Base-by-base conservation (phyloP, 2,888 invertebrate genomes). In the Eilema caniola region DNA sequence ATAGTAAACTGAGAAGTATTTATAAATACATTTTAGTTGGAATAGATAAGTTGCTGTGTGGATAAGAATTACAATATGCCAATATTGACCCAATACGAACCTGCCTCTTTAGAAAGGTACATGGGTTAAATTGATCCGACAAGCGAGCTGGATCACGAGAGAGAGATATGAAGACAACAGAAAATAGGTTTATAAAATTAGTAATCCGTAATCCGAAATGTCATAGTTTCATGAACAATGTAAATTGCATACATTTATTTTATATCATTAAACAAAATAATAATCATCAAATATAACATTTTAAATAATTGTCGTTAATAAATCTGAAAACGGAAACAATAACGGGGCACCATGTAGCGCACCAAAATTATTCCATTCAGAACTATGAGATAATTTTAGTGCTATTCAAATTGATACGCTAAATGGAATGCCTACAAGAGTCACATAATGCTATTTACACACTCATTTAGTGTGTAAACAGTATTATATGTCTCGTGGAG, bases 121-220 rank as follows among this genome's bases (percentile, higher is more conserved):
- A n/a, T 24, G 25, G 59, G 59, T 14, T 59, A 59, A 24, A 25
- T 59, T 59, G 25, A 28, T 59, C 59, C 25, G 59, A 59, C 59
- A 59, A 59, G 59, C 28, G 12, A 28, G 25, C 25, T 25, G 59
- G 25, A 16, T 25, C 28, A 16, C 59, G 25, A 16, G 7, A 25
- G 53, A 53, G 53, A 53, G 53, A 53, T n/a, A n/a, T 8, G 53
- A 53, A 53, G n/a, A n/a, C 5, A 47, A 41, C 41, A 47, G 47
- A 47, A 20, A 20, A 20, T 47, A 47, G 20, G n/a, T n/a, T 2
- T 47, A 20, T 20, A 47, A 20, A 7, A 47, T 20, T 47, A 47
- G 5, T 47, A n/a, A n/a, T 53, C 16, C 8, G 47, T 47, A 47
- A 1, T 47, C 47, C 5, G 16, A 47, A 5, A 47, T 47, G 5